A percentile compares a stretch with the other conserved stretches of the same genome.
phyloP scores from a whole-genome alignment of 2,113 vertebrate species.

The Ariopsis seemanni region DNA sequence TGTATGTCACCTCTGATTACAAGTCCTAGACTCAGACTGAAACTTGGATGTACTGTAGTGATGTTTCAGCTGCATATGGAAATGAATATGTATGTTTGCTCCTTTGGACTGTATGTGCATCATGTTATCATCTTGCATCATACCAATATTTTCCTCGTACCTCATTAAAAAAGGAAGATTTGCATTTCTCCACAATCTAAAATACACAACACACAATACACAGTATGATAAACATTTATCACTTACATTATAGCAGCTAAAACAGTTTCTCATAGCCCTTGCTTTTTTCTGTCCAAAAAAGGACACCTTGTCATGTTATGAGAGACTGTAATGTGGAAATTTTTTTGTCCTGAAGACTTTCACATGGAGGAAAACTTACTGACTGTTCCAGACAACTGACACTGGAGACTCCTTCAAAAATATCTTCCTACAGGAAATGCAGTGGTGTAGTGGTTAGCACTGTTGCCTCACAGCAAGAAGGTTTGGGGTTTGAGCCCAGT shows the following conservation, averaged over 20 bases:
- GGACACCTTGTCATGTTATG: neutral
- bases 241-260: neutral
- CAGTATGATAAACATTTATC: neutral
- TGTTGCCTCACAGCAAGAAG: no score
- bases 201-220: conserved; percentile 29
- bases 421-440: neutral
- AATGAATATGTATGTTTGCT: neutral
- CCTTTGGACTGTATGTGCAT: neutral
- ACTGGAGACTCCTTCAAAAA: neutral
- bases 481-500: no score
- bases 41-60: neutral
- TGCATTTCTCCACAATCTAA: conserved; percentile 21
- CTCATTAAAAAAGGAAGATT: conserved; percentile 41
- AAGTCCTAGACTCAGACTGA: neutral
- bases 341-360: neutral
- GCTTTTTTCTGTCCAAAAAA: neutral
- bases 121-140: conserved; percentile 15
- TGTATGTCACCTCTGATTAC: neutral
- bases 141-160: conserved; percentile 6
- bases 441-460: no score
- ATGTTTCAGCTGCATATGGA: neutral
- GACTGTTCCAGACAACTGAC: neutral
- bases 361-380: neutral
- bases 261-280: neutral
- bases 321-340: no score